These are phyloP conservation scores for Mormyrus proboscirostris DNA, from an alignment of 2,797 vertebrate genomes.

Conservation along the genomic window DNA sequence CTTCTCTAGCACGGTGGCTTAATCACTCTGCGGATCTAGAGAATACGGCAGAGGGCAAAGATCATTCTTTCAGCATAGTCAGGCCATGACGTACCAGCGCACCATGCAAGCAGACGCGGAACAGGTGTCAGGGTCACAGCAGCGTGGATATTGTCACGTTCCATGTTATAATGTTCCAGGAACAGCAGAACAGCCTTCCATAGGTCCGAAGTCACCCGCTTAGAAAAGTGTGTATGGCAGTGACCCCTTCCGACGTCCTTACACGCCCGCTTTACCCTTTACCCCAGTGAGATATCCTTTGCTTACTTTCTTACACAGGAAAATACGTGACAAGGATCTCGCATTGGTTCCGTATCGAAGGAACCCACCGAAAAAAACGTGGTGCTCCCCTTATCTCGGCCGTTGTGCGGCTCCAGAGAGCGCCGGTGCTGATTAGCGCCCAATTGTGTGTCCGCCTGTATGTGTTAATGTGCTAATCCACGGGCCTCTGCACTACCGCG, in stretches of 20 bases:
- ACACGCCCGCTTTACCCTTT: neutral
- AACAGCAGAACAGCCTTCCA: neutral
- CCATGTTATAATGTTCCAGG: neutral
- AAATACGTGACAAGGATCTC: neutral
- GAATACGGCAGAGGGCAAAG: neutral
- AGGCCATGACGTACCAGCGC: neutral
- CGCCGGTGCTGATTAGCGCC: conserved; percentile 40
- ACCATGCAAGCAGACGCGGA: neutral
- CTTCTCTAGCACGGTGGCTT: neutral
- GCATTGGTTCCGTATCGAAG: neutral
- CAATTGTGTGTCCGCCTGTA: conserved; percentile 32
- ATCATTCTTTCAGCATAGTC: neutral
- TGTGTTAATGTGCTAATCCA: conserved; percentile 54
- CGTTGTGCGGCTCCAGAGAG: neutral
- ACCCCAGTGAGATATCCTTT: neutral
- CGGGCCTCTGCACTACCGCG: conserved; percentile 41
- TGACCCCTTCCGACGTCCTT: neutral
- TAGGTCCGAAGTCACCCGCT: neutral
- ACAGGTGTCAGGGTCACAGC: neutral
- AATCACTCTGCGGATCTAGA: neutral
- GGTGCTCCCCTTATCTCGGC: neutral
- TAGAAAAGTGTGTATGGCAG: neutral
- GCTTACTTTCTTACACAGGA: neutral
- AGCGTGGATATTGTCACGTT: neutral
- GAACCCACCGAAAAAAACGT: neutral